Evolutionary conservation across 2,113 vertebrate genomes (phyloP).

Genomic region (Canis aureus): DNA sequence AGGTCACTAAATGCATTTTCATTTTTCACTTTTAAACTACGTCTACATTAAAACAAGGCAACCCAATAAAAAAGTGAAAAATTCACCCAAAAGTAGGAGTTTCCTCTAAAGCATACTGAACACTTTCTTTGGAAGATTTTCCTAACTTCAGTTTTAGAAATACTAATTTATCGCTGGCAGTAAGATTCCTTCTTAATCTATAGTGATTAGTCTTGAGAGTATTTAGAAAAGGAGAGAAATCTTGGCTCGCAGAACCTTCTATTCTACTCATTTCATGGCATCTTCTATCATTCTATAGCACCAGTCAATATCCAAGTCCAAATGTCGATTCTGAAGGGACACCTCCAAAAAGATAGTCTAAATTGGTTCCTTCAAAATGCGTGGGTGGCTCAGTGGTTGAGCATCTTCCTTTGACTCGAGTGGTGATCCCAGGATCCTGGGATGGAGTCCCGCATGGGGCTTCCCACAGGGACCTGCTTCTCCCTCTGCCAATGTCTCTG

Average conservation of each 20-base stretch:
- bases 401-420: no score
- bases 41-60: conserved; percentile 26
- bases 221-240: not conserved
- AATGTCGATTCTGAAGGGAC: not conserved
- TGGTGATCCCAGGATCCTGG: no score
- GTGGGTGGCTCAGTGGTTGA: no score
- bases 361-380: not conserved
- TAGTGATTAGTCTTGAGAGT: not conserved
- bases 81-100: not conserved
- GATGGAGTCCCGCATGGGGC: no score
- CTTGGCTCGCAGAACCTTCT: not conserved
- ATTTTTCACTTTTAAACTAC: conserved; percentile 64
- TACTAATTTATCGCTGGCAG: conserved; percentile 48
- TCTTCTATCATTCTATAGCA: not conserved
- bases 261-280: not conserved
- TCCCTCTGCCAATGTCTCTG: no score
- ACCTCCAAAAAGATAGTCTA: not conserved
- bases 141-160: not conserved
- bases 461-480: no score
- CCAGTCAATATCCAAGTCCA: not conserved
- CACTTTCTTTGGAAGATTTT: conserved; percentile 26
- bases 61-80: conserved; percentile 58
- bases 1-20: conserved; percentile 68
- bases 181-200: conserved; percentile 33
- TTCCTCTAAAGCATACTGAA: conserved; percentile 32